Evolutionary conservation across 2,113 vertebrate species (phyloP).

Genomic region (Gorsachius goisagi): DNA sequence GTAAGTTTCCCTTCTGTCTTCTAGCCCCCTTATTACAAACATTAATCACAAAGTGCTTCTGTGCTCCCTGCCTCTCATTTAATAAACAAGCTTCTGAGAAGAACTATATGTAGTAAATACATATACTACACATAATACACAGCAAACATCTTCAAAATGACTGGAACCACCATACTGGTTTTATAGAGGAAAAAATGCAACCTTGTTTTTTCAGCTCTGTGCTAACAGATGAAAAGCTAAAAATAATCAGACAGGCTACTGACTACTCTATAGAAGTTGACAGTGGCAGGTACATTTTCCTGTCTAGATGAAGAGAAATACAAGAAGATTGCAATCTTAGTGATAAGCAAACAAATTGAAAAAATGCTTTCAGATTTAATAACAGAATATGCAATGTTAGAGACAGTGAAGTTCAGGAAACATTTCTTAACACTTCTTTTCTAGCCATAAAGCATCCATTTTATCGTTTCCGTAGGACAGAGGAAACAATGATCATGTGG

Average conservation of each 20-base stretch:
- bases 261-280: not conserved
- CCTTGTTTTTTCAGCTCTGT: not conserved
- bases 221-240: not conserved
- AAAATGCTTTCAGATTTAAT: not conserved
- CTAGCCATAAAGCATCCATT: not conserved
- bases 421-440: not conserved
- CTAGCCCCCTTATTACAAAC: not conserved
- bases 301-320: not conserved
- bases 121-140: not conserved
- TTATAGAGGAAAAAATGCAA: not conserved
- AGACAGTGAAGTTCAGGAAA: not conserved
- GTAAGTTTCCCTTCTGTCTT: not conserved
- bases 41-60: not conserved
- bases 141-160: not conserved
- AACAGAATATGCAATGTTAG: not conserved
- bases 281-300: not conserved
- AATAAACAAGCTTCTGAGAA: not conserved
- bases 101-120: not conserved
- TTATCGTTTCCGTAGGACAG: not conserved
- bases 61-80: not conserved
- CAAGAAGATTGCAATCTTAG: not conserved
- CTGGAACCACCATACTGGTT: not conserved
- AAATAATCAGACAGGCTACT: not conserved
- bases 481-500: not conserved
- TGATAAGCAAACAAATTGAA: not conserved